Conservation (phyloP, 2,113 vertebrate species). For the Conger conger region DNA sequence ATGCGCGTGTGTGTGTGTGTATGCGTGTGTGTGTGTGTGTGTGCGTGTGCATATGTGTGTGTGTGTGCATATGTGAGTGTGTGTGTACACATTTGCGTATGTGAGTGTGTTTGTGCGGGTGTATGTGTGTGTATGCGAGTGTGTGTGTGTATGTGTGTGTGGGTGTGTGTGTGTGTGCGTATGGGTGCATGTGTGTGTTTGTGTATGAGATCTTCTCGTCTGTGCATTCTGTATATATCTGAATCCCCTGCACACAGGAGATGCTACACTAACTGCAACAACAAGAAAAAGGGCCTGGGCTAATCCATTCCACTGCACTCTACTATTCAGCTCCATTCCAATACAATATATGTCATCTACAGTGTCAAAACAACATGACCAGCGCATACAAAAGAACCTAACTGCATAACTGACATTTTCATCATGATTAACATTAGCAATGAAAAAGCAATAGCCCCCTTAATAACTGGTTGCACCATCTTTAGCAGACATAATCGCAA, state of each 20-base stretch:
- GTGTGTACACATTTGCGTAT: background rate
- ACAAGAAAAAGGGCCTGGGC: conserved; percentile 46
- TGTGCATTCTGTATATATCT: background rate
- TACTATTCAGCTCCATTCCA: background rate
- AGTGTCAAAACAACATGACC: background rate
- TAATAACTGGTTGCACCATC: too few species aligned
- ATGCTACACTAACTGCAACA: conserved; percentile 38
- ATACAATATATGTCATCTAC: background rate
- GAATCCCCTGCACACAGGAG: conserved; percentile 6
- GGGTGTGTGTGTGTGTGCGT: background rate
- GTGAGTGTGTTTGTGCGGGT: background rate
- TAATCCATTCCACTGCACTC: conserved; percentile 57
- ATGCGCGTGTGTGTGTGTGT: background rate
- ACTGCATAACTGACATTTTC: background rate
- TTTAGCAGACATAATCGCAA: too few species aligned
- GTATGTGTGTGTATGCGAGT: background rate
- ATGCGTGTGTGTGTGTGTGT: background rate
- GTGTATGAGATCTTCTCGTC: background rate
- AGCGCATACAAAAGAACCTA: background rate
- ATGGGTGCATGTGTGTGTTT: background rate
- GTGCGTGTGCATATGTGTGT: background rate
- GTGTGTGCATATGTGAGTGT: background rate
- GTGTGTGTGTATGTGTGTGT: background rate
- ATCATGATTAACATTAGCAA: background rate
- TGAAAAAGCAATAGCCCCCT: background rate